Evolutionary conservation across 2,113 vertebrate genomes (phyloP).

Genomic region (Poecile atricapillus): DNA sequence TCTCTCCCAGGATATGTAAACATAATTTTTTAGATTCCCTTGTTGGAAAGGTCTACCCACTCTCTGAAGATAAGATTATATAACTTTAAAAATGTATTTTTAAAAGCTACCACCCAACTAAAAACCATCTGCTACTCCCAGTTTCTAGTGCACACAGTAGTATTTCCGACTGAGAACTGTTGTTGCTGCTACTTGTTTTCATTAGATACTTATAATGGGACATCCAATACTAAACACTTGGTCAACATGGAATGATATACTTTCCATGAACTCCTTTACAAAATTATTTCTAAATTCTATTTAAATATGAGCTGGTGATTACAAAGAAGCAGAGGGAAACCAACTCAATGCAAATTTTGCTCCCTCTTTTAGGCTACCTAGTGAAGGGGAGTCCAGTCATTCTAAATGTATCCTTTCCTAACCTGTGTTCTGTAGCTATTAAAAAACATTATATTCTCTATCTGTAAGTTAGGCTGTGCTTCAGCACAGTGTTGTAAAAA

Average conservation of each 20-base stretch:
- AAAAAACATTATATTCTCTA: neutral
- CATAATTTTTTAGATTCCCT: neutral
- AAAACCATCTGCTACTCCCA: neutral
- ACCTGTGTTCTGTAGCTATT: neutral
- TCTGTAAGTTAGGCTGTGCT: neutral
- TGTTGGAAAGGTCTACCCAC: neutral
- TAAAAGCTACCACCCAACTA: neutral
- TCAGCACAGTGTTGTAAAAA: neutral
- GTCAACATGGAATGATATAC: neutral
- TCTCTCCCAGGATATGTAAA: neutral
- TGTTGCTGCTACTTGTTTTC: neutral
- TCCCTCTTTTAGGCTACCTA: neutral
- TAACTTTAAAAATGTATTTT: slow-evolving; percentile 6
- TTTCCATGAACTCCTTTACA: neutral
- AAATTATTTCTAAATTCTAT: neutral
- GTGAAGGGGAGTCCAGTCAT: neutral
- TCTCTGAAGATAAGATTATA: neutral
- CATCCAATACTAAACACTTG: neutral
- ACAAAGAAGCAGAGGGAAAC: neutral
- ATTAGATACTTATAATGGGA: neutral
- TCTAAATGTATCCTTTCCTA: neutral
- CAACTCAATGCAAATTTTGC: neutral
- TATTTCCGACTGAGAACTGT: neutral
- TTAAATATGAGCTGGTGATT: neutral
- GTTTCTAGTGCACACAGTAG: neutral